Evolutionary conservation across 1,140 invertebrate genomes (phyloP), one percentile per base, ranked within the genome.

Genomic region (Drosophila simulans): DNA sequence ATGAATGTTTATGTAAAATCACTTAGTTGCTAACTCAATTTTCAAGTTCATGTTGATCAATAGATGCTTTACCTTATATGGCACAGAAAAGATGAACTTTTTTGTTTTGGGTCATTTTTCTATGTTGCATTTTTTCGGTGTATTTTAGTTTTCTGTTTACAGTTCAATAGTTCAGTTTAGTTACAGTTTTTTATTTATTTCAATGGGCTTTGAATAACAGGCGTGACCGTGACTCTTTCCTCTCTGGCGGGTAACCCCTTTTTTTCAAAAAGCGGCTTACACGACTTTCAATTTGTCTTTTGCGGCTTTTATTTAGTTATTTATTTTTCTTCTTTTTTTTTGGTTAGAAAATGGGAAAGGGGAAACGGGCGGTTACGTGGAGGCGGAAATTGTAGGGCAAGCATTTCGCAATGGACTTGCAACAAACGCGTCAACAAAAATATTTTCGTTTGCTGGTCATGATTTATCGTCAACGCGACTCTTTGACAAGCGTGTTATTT

Each of bases 401-500:
- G 52, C 52, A 70, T 71, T 71, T 71, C 43, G 68, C 68, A 71
- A 71, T 70, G 52, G 68, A 79, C 49, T 20, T 42, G 40, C 64
- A 81, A 37, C 73, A 39, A 57, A 54, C 17, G 40, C 46, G 72
- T 58, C 42, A 54, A 56, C 56, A 49, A 42, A 78, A 70, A 71
- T 71, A 54, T 66, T 76, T 80, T 66, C 53, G 76, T 77, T 80
- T 60, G 76, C 45, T 75, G 68, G 65, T 52, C 80, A 80, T 84
- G 81, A 84, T 84, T 84, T 84, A 84, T 85, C 60, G 80, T 72
- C 75, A 63, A 63, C 59, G 40, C 53, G 49, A 59, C 65, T 63
- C 42, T 80, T 80, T 84, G 80, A 84, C 80, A 85, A 64, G 71
- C 54, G 58, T 80, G 77, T 84, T 84, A 75, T 83, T 79, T 75